phyloP scores from a whole-genome alignment of 2,797 vertebrate species.

The Tokudaia tokunoshimensis region DNA sequence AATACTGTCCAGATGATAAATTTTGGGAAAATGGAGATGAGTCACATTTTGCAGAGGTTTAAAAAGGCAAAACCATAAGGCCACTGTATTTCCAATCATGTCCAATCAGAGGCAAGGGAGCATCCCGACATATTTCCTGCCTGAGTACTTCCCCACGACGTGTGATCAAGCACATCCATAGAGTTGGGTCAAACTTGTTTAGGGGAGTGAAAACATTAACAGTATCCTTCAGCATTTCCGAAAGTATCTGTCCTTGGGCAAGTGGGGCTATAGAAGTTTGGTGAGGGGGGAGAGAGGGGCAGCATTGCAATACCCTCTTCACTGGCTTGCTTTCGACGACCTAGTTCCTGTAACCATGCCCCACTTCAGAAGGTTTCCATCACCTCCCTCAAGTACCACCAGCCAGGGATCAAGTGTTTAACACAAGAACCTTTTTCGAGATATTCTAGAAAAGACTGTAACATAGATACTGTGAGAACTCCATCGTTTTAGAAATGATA shows the following conservation, averaged over 20 bases:
- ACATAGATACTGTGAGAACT: conserved; percentile 73
- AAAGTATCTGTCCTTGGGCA: neutral
- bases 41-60: neutral
- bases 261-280: neutral
- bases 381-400: neutral
- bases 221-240: neutral
- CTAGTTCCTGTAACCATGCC: neutral
- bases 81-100: neutral
- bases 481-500: conserved; percentile 80
- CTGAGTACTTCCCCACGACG: neutral
- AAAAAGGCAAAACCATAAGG: neutral
- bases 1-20: neutral
- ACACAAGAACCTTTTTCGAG: neutral
- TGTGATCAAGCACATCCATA: neutral
- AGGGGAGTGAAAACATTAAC: neutral
- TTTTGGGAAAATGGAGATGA: neutral
- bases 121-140: neutral
- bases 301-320: neutral
- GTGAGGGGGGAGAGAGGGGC: neutral
- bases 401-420: too few species aligned
- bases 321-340: neutral
- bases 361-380: neutral
- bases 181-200: neutral
- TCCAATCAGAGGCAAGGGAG: neutral
- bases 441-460: neutral